Evolutionary conservation across 1,140 invertebrate species (phyloP).

Genomic region (Cydia amplana): DNA sequence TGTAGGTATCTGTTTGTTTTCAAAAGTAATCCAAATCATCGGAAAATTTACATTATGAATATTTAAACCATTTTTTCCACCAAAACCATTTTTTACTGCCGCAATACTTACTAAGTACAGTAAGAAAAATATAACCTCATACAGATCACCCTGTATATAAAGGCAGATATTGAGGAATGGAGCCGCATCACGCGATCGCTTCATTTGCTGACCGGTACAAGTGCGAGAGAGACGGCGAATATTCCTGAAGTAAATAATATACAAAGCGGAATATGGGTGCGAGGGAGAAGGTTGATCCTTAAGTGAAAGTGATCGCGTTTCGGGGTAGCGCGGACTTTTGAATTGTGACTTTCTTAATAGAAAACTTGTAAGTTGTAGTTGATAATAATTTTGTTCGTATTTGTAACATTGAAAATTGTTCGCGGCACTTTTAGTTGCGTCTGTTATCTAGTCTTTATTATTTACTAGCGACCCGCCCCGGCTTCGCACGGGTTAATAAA

Average conservation of each 20-base stretch:
- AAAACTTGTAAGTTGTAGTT: background rate
- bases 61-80: too few species aligned
- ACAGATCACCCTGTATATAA: constrained; percentile 42
- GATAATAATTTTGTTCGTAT: background rate
- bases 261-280: constrained; percentile 27
- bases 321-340: background rate
- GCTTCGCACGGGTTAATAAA: too few species aligned
- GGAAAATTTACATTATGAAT: too few species aligned
- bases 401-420: background rate
- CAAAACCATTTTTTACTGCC: too few species aligned
- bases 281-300: constrained; percentile 37
- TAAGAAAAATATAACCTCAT: constrained; percentile 32
- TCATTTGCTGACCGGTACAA: constrained; percentile 60
- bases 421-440: too few species aligned
- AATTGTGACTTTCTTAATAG: constrained; percentile 26
- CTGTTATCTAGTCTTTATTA: too few species aligned
- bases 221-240: constrained; percentile 20
- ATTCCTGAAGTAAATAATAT: background rate
- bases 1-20: too few species aligned
- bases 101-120: too few species aligned
- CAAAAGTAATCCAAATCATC: too few species aligned
- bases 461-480: too few species aligned
- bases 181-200: constrained; percentile 62
- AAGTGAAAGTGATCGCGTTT: constrained; percentile 29
- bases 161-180: constrained; percentile 64